A percentile compares a stretch with the other conserved stretches of the same genome.
phyloP scores from a whole-genome alignment of 2,888 invertebrate genomes.

The Epinotia nisella region DNA sequence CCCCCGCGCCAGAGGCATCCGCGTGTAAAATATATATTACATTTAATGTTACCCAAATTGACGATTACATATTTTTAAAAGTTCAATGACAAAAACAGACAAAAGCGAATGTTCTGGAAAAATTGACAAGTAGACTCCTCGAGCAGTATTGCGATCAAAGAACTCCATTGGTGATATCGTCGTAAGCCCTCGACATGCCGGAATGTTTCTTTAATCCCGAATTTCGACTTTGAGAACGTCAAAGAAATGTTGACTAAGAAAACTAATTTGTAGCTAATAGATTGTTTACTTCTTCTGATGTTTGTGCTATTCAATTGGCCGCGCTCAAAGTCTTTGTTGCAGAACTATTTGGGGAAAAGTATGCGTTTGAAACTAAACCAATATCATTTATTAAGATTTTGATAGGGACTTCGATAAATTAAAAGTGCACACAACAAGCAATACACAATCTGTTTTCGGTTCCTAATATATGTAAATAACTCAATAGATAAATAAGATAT shows the following conservation, averaged over 20 bases:
- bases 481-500: background rate
- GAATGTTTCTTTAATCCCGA: slow-evolving; percentile 75
- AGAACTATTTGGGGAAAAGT: slow-evolving; percentile 32
- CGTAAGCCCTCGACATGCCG: slow-evolving; percentile 56
- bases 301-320: slow-evolving; percentile 71
- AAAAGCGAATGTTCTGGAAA: slow-evolving; percentile 65
- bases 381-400: slow-evolving; percentile 6
- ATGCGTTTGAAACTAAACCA: slow-evolving; percentile 13
- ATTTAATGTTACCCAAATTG: background rate
- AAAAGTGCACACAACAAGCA: too few species aligned
- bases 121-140: slow-evolving; percentile 64
- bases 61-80: background rate
- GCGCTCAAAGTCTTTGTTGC: slow-evolving; percentile 32
- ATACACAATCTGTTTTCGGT: too few species aligned
- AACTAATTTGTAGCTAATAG: slow-evolving; percentile 76
- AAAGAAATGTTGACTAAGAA: slow-evolving; percentile 51
- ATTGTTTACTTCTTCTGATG: slow-evolving; percentile 60
- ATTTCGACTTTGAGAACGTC: slow-evolving; percentile 75
- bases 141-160: slow-evolving; percentile 74
- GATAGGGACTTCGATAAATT: background rate
- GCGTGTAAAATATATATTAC: background rate
- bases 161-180: slow-evolving; percentile 59
- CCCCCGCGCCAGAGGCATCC: too few species aligned
- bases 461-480: too few species aligned
- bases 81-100: slow-evolving; percentile 49